Evolutionary conservation across 1,140 invertebrate genomes (phyloP).

Genomic region (Babylonia areolata): DNA sequence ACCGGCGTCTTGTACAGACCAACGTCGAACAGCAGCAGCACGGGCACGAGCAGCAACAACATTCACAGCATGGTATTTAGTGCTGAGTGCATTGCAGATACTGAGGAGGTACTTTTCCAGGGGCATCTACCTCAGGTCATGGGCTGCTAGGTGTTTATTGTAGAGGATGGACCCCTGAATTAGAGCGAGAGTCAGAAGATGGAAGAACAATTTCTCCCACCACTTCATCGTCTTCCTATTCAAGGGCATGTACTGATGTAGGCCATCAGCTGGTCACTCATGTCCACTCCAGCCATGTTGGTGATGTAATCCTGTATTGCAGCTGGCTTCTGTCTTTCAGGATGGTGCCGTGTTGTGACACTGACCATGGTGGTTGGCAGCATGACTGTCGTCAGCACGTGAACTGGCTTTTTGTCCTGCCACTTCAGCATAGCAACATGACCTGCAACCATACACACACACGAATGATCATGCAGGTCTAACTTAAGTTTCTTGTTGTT

Average conservation of each 20-base stretch:
- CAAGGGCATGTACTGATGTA: slow-evolving; percentile 17
- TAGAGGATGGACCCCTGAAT: not conserved
- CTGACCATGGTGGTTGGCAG: not conserved
- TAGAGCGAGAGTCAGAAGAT: slow-evolving; percentile 1
- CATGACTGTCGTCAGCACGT: not conserved
- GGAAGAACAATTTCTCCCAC: slow-evolving; percentile 26
- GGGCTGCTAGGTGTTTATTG: not conserved
- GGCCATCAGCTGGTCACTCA: slow-evolving; percentile 44
- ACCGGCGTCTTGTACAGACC: not conserved
- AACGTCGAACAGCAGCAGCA: no score
- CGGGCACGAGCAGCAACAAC: no score
- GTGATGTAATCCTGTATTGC: slow-evolving; percentile 31
- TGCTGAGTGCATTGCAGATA: not conserved
- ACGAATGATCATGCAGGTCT: not conserved
- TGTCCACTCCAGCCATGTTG: slow-evolving; percentile 46
- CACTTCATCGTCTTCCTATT: slow-evolving; percentile 28
- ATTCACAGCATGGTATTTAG: not conserved
- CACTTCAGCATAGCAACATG: not conserved
- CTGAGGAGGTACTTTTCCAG: not conserved
- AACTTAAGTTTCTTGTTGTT: no score
- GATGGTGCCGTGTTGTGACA: not conserved
- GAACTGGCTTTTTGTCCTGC: not conserved
- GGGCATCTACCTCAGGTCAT: not conserved
- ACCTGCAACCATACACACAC: not conserved
- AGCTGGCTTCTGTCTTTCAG: slow-evolving; percentile 16